Base-by-base conservation (phyloP, 2,888 invertebrate species). In the Zootermopsis nevadensis region DNA sequence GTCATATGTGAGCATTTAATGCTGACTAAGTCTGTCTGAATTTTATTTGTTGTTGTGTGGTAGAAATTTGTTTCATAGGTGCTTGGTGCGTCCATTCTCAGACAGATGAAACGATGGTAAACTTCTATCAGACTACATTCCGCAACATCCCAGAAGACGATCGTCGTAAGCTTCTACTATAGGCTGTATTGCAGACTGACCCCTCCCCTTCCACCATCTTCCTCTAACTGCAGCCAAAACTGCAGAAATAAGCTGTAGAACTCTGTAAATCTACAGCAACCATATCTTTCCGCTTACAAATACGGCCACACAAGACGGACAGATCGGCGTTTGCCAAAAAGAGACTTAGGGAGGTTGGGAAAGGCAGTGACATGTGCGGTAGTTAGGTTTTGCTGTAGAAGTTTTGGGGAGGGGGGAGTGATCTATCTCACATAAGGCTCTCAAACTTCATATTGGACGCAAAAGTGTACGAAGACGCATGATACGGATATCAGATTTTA, bases 221-320 rank as follows among this genome's bases (percentile, higher is more conserved):
- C 42, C 24, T 38, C 38, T 74, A 74, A 83, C 79, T 82, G 81
- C 79, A 83, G 72, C 82, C 76, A 77, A 77, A 83, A 79, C 72
- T 77, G 60, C 69, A 79, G 66, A 81, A 82, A 82, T 81, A 76
- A 42, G 38, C 74, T 74, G 22, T 55, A 83, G 76, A 81, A 79
- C 82, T 81, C 55, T 77, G 72, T 74, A 77, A 83, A 83, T 83
- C 81, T 69, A 82, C 72, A 42, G 74, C 74, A 69, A 24, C 69
- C 69, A 69, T 33, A 33, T 53, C 83, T 42, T 77, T 77, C 72
- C 83, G 77, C 48, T 74, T 69, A 81, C 83, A 76, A 76, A 77
- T 60, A 74, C 67, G 27, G 77, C 77, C 81, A 81, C 55, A 66
- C 79, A 79, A 80, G 83, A 79, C n/a, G 72, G 83, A 83, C 83